Evolutionary conservation across 1,140 invertebrate genomes (phyloP).

Genomic region (Acarapis woodi): DNA sequence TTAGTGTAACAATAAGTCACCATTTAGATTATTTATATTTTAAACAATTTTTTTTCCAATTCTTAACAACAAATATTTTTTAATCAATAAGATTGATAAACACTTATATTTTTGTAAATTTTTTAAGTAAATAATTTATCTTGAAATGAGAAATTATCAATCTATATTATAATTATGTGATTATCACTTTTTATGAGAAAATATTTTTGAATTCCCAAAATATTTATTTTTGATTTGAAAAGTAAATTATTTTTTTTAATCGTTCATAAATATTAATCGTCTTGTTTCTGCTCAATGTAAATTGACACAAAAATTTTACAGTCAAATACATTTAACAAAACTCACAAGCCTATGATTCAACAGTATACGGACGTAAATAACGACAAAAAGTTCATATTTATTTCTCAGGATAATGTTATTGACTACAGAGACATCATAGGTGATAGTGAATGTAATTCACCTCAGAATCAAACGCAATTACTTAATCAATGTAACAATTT

Average conservation of each 20-base stretch:
- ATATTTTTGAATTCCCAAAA: too few relatives aligned
- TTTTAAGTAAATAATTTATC: too few relatives aligned
- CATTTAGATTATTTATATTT: too few relatives aligned
- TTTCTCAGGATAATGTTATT: conserved; percentile 44
- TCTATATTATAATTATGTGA: too few relatives aligned
- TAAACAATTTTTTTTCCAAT: not conserved
- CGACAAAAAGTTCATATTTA: conserved; percentile 50
- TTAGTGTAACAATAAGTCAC: too few relatives aligned
- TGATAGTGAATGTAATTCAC: too few relatives aligned
- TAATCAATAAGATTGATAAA: not conserved
- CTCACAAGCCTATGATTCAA: conserved; percentile 35
- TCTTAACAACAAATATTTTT: not conserved
- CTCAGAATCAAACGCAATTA: too few relatives aligned
- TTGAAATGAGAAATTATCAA: too few relatives aligned
- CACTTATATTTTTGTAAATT: not conserved
- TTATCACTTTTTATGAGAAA: too few relatives aligned
- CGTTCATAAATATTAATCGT: conserved; percentile 1
- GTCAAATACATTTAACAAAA: conserved; percentile 29
- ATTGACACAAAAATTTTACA: conserved; percentile 5
- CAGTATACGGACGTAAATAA: conserved; percentile 35
- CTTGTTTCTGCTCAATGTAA: not conserved
- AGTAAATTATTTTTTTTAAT: not conserved
- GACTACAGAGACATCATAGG: too few relatives aligned
- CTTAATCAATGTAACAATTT: too few relatives aligned
- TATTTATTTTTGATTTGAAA: too few relatives aligned